A percentile compares a stretch with the other conserved stretches of the same genome.
These are phyloP conservation scores for Plebejus argus DNA, from an alignment of 2,888 invertebrate genomes.

Conservation along the genomic window DNA sequence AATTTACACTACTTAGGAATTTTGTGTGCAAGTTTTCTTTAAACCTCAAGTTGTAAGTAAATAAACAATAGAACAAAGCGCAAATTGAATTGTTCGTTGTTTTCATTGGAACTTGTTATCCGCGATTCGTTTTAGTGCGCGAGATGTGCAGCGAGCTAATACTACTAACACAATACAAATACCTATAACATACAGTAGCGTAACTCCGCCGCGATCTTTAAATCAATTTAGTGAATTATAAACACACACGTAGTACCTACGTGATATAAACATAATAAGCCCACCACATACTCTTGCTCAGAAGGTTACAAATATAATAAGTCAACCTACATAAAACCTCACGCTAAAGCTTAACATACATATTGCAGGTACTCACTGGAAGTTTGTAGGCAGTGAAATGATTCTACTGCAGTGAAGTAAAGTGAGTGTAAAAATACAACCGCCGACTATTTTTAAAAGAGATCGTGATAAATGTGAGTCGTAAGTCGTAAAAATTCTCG, in stretches of 20 bases:
- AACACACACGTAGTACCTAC: too few species aligned
- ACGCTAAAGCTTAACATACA: neutral
- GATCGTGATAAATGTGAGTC: conserved; percentile 1
- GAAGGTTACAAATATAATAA: too few species aligned
- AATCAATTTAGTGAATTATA: neutral
- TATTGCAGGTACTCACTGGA: neutral
- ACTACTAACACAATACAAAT: neutral
- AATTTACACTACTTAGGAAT: neutral
- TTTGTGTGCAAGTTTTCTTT: neutral
- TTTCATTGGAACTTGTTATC: conserved; percentile 11
- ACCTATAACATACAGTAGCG: neutral
- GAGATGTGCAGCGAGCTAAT: neutral
- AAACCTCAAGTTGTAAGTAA: neutral
- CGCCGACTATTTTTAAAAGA: conserved; percentile 9
- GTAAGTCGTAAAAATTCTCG: neutral
- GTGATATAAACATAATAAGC: too few species aligned
- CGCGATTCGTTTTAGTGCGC: neutral
- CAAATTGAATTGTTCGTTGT: conserved; percentile 12
- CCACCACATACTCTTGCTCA: too few species aligned
- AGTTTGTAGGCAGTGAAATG: neutral
- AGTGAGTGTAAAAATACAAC: conserved; percentile 15
- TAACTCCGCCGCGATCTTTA: neutral
- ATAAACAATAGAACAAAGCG: neutral
- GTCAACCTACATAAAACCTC: too few species aligned
- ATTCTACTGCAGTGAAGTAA: neutral